Evolutionary conservation across 1,140 invertebrate species (phyloP), one percentile per base, ranked within the genome.

Genomic region (Frieseomelitta varia): DNA sequence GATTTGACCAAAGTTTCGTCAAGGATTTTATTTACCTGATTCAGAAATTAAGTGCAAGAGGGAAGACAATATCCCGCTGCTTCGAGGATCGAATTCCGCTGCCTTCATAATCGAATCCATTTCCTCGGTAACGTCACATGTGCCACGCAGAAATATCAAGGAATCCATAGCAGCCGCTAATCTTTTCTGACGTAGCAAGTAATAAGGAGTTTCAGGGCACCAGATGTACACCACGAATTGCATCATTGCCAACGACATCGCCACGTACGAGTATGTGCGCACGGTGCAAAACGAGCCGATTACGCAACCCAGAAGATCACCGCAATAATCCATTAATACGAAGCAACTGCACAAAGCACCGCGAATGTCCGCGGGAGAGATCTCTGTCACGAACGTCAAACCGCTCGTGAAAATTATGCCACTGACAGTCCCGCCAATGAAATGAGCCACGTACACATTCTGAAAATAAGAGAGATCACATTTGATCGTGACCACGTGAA

Each of bases 261-360:
- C 72, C 17, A 63, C 63, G 53, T 73, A 77, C 21, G 86, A 34
- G 30, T 68, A 85, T 10, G 67, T 30, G 1, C 12, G 1, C 19
- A 95, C 96, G 63, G 94, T 95, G 15, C 95, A 93, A 85, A 95
- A 95, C 3, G 96, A 93, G 17, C 96, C 96, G 34, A 97, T 93
- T 73, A 95, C 94, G 92, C 97, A 97, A 61, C 96, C 95, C 21
- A 96, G 93, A 39, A 97, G 93, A 89, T 97, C 97, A 24, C 97
- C 97, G 65, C 96, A 68, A 21, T 68, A 85, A 58, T 74, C 34
- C 67, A 81, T 71, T 47, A 97, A 95, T 79, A 96, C 96, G 72
- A 96, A 96, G n/a, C 96, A 95, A 24, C 96, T 95, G 0, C 96
- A 96, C 91, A 97, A 95, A 15, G 95, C 94, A 1, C 97, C 97